Conservation (phyloP, 1,140 invertebrate species). For the Sarcophaga peregrina region DNA sequence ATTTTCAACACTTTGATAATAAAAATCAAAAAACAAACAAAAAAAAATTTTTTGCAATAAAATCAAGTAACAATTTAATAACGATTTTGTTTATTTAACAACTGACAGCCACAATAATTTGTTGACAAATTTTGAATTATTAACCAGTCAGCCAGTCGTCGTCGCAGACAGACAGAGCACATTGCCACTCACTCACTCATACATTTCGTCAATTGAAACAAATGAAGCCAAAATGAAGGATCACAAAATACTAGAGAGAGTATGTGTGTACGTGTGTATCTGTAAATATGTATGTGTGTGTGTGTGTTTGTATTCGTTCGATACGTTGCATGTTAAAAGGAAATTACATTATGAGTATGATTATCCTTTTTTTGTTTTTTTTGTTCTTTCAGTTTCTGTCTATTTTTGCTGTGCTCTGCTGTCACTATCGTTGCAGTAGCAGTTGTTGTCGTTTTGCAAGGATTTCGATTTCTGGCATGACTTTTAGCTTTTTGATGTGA, state of each 20-base stretch:
- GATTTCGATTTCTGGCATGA: background rate
- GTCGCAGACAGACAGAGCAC: too few species aligned
- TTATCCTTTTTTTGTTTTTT: background rate
- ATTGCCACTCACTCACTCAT: background rate
- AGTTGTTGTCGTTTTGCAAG: background rate
- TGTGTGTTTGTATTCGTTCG: too few species aligned
- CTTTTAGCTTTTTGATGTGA: background rate
- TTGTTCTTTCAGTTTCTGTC: too few species aligned
- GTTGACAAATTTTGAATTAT: conserved; percentile 15
- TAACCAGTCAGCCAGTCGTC: background rate
- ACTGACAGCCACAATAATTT: conserved; percentile 14
- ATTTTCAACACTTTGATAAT: conserved; percentile 11
- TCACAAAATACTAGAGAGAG: too few species aligned
- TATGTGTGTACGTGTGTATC: too few species aligned
- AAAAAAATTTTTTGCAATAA: too few species aligned
- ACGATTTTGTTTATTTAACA: background rate
- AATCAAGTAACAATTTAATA: background rate
- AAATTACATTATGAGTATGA: conserved; percentile 11
- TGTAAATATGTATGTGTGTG: too few species aligned
- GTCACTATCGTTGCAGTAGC: background rate
- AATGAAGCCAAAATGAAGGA: too few species aligned
- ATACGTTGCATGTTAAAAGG: conserved; percentile 1
- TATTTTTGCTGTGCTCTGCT: too few species aligned
- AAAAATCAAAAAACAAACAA: background rate
- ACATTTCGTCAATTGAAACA: too few species aligned